Base-by-base conservation (phyloP, 2,113 vertebrate species). In the Albula glossodonta region DNA sequence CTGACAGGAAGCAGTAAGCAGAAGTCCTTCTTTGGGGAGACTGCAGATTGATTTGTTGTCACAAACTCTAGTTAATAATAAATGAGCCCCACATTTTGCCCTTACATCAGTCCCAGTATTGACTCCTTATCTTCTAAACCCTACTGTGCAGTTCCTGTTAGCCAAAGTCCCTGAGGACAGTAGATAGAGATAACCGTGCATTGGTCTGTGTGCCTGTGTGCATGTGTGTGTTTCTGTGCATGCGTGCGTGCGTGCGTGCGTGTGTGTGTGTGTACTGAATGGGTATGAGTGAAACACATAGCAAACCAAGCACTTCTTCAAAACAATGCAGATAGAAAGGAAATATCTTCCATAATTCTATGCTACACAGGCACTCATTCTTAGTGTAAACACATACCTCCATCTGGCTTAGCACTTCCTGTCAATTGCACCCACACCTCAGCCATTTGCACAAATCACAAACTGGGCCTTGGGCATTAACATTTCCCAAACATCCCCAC, bases 11-110 rank as follows among this genome's bases (percentile, higher is more conserved):
- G 53, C 56, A 25, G 50, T 52, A 70, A 7, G 79, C 25, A 48
- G 51, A 51, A 81, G 49, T 48, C 78, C 22, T 77, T 63, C 79
- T 70, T 17, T 66, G 50, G 22, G 25, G 13, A 56, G 80, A 70
- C n/a, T 81, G 85, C 63, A 25, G 48, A 82, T 86, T 81, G 85
- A 82, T 82, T 78, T 81, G 63, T 86, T 86, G 80, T 86, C 80
- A 77, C 51, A 50, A 12, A 10, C 19, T 57, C 31, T 82, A 53
- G 80, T 82, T 82, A 86, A 86, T 86, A 82, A 86, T 86, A 53
- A 82, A 86, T 86, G 60, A 86, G 22, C 19, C 60, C 80, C 50
- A 77, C 49, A 86, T 86, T 86, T 86, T 74, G 79, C 78, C 53
- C 51, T 51, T 48, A 52, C 57, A 63, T 85, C 85, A 85, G 56